Conservation (phyloP, 2,888 invertebrate genomes). For the Antitype chi region DNA sequence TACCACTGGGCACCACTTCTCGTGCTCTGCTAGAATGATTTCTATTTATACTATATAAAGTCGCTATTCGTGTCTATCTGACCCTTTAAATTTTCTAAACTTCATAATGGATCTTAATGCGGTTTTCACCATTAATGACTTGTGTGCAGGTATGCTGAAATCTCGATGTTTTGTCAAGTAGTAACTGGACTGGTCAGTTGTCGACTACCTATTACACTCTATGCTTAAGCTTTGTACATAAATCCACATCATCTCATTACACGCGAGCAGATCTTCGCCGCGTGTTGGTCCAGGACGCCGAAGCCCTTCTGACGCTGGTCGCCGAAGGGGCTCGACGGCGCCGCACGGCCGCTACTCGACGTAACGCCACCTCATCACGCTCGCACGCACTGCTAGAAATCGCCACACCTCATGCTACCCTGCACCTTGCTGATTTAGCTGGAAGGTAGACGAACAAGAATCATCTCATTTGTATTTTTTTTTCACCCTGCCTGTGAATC, state of each 20-base stretch:
- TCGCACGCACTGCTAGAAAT: constrained; percentile 94
- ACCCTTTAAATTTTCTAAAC: neutral
- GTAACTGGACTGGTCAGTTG: neutral
- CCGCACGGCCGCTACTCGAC: constrained; percentile 93
- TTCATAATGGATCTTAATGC: neutral
- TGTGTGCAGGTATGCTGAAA: neutral
- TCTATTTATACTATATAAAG: neutral
- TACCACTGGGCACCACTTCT: no score
- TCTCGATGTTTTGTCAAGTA: neutral
- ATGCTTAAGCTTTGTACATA: neutral
- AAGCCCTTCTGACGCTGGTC: constrained; percentile 90
- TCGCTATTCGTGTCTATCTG: neutral
- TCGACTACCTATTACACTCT: no score
- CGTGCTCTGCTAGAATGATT: no score
- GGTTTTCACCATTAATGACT: neutral
- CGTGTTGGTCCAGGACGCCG: constrained; percentile 90
- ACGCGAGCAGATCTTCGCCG: constrained; percentile 91
- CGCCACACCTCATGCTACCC: constrained; percentile 90
- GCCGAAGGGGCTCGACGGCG: constrained; percentile 91
- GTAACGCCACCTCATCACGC: constrained; percentile 93
- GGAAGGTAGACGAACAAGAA: constrained; percentile 78
- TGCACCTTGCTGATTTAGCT: constrained; percentile 89
- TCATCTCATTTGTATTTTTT: neutral
- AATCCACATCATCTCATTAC: neutral
- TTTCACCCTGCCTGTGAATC: neutral